Percentiles rank a stretch among this genome's conserved stretches.
Conservation (phyloP, 2,888 invertebrate genomes). For the Mythimna ferrago region DNA sequence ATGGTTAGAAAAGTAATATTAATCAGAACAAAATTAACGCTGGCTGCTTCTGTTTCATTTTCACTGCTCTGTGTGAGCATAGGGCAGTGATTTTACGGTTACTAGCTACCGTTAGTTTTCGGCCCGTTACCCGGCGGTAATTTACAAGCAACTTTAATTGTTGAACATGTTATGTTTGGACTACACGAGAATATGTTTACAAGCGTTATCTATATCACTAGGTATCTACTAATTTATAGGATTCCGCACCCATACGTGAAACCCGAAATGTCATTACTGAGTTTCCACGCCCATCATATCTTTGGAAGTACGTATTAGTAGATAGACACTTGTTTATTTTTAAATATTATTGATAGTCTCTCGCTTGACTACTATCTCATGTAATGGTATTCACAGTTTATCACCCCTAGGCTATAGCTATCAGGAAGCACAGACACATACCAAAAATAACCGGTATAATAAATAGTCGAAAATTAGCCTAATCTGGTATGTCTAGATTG, state of each 20-base stretch:
- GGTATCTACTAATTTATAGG: not conserved
- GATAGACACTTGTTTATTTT: not conserved
- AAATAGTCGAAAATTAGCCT: not conserved
- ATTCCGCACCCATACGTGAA: not conserved
- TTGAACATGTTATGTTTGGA: slow-evolving; percentile 20
- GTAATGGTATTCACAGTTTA: not conserved
- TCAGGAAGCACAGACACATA: not conserved
- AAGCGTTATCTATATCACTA: not conserved
- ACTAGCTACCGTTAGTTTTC: slow-evolving; percentile 31
- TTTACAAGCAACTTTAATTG: slow-evolving; percentile 47
- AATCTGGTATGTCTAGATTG: slow-evolving; percentile 18
- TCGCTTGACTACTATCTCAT: not conserved
- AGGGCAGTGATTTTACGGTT: slow-evolving; percentile 38
- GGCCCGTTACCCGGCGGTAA: slow-evolving; percentile 31
- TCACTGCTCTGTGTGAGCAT: not conserved
- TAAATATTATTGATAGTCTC: not conserved
- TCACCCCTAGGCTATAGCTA: not conserved
- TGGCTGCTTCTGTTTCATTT: slow-evolving; percentile 2
- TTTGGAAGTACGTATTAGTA: not conserved
- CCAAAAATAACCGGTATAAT: not conserved
- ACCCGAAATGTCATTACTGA: not conserved
- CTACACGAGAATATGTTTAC: not conserved
- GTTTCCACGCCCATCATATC: not conserved
- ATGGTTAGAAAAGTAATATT: not conserved
- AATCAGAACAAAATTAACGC: slow-evolving; percentile 1